A percentile compares a stretch with the other conserved stretches of the same genome.
Conservation (phyloP, 1,140 invertebrate species). For the Pogonomyrmex barbatus region DNA sequence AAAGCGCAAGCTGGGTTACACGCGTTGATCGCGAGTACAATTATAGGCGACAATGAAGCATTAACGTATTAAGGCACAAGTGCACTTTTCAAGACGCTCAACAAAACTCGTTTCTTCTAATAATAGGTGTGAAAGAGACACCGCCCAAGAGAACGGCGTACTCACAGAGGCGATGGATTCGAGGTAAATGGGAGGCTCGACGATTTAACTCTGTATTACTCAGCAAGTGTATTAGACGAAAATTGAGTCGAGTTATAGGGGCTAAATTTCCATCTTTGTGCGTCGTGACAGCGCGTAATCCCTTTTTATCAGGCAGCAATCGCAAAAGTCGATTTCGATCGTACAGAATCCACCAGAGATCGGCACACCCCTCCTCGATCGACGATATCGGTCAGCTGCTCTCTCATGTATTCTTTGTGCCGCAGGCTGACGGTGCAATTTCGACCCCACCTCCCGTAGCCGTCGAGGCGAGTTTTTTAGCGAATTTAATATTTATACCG, state of each 20-base stretch:
- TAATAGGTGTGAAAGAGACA: not conserved
- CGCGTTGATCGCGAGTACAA: constrained; percentile 1
- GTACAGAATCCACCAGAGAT: constrained; percentile 63
- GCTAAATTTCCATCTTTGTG: constrained; percentile 27
- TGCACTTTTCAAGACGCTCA: not conserved
- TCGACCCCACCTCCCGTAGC: constrained; percentile 79
- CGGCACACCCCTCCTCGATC: constrained; percentile 70
- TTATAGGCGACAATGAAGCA: constrained; percentile 31
- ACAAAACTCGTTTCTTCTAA: not conserved
- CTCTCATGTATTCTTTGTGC: constrained; percentile 80
- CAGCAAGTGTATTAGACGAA: constrained; percentile 6
- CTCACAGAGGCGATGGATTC: not conserved
- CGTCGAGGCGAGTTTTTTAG: constrained; percentile 82
- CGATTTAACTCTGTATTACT: constrained; percentile 12
- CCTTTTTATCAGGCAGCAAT: constrained; percentile 57
- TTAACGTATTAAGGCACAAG: not conserved
- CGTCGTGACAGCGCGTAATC: constrained; percentile 42
- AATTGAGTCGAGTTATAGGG: constrained; percentile 1
- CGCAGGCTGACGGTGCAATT: constrained; percentile 84
- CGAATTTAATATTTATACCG: constrained; percentile 86
- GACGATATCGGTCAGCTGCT: constrained; percentile 83
- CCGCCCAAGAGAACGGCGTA: not conserved
- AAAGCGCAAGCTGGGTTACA: constrained; percentile 13
- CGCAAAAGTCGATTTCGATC: constrained; percentile 62
- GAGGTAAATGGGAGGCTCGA: not conserved